Conservation (phyloP, 2,113 vertebrate species). For the Vulpes lagopus region DNA sequence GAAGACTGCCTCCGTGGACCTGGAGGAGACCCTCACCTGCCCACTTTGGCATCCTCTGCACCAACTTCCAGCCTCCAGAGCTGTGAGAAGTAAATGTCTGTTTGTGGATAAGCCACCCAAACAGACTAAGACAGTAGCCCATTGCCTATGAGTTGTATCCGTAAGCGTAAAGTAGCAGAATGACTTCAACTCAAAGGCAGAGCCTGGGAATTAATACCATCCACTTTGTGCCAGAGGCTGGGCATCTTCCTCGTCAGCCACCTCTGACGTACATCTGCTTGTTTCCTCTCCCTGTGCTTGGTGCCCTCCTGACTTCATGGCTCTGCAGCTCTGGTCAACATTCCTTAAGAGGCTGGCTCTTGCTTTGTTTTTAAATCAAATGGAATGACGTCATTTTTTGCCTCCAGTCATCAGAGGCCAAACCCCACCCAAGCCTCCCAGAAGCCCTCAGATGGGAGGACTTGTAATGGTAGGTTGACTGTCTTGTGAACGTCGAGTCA, state of each 20-base stretch:
- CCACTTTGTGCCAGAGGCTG: neutral
- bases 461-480: slow-evolving; percentile 69
- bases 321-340: too few relatives aligned
- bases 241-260: rapidly evolving
- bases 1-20: neutral
- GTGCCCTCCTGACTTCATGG: neutral
- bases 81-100: neutral
- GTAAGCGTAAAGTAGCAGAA: neutral
- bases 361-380: neutral
- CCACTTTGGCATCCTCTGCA: rapidly evolving
- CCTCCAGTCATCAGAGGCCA: neutral
- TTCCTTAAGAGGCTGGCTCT: neutral
- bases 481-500: slow-evolving; percentile 79
- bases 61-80: neutral
- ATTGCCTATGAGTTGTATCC: neutral
- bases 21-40: neutral
- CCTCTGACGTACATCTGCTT: neutral
- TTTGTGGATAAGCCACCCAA: neutral
- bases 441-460: slow-evolving; percentile 23
- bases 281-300: neutral
- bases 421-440: neutral
- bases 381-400: neutral
- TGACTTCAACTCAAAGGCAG: neutral
- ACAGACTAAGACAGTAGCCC: too few relatives aligned
- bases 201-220: neutral